Conservation (phyloP, 2,888 invertebrate genomes). For the Catocala nupta region DNA sequence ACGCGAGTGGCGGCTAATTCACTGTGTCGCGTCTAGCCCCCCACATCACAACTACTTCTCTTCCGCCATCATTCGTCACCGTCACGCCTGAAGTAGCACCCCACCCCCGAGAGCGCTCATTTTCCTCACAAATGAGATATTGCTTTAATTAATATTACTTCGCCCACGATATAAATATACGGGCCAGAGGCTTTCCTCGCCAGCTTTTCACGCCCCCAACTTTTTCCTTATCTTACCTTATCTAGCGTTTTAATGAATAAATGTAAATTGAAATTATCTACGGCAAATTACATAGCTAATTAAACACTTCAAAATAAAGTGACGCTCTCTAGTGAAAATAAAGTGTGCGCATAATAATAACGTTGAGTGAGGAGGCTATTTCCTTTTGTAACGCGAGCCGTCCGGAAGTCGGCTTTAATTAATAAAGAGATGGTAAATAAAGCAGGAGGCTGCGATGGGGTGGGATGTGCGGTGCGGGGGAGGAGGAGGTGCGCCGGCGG, state of each 20-base stretch:
- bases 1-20: no score
- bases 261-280: conserved; percentile 10
- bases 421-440: conserved; percentile 37
- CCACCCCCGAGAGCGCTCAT: conserved; percentile 1
- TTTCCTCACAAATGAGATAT: conserved; percentile 59
- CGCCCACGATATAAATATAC: conserved; percentile 54
- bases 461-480: no score
- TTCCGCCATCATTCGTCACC: conserved; percentile 1
- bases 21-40: no score
- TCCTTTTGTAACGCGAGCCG: conserved; percentile 27
- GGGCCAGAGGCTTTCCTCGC: background rate
- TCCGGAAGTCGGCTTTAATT: conserved; percentile 44
- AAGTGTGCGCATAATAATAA: conserved; percentile 10
- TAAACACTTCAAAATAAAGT: background rate
- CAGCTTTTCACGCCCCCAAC: background rate
- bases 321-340: conserved; percentile 2
- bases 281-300: conserved; percentile 11
- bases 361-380: conserved; percentile 12
- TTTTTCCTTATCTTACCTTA: conserved; percentile 1
- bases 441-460: no score
- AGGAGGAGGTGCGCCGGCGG: background rate
- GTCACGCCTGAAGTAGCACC: background rate
- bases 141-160: conserved; percentile 67
- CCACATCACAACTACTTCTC: background rate
- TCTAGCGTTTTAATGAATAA: conserved; percentile 8